Evolutionary conservation across 2,888 invertebrate genomes (phyloP).

Genomic region (Imbricaverruca yamaguchii): DNA sequence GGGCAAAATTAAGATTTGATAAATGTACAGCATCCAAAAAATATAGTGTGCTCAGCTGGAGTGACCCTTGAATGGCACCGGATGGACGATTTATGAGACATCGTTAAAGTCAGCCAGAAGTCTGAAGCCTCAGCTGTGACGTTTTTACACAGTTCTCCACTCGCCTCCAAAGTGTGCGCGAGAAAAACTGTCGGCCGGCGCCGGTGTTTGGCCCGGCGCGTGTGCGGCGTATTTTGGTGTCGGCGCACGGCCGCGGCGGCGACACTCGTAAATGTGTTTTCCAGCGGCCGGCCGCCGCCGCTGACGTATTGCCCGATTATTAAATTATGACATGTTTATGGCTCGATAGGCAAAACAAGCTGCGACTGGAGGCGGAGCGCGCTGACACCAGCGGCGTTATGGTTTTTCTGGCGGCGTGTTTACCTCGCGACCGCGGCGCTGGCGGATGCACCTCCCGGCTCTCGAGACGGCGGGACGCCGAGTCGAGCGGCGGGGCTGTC

Average conservation of each 20-base stretch:
- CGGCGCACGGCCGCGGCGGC: not conserved
- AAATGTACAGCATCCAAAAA: too few species aligned
- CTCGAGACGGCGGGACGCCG: not conserved
- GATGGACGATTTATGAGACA: too few species aligned
- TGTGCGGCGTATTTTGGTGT: not conserved
- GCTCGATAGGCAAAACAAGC: not conserved
- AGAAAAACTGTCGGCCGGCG: not conserved
- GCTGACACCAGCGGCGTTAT: not conserved
- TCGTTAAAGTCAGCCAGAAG: too few species aligned
- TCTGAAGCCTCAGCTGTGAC: not conserved
- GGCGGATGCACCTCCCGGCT: not conserved
- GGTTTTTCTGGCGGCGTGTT: not conserved
- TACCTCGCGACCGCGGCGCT: not conserved
- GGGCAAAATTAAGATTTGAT: too few species aligned
- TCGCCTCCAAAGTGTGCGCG: not conserved
- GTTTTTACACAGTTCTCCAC: not conserved
- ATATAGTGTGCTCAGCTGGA: too few species aligned
- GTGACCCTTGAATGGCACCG: too few species aligned
- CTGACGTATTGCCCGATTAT: conserved; percentile 7
- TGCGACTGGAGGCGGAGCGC: not conserved
- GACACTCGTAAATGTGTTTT: conserved; percentile 14
- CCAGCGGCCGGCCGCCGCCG: not conserved
- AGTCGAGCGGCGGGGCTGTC: not conserved
- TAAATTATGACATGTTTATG: conserved; percentile 14
- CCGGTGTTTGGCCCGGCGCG: not conserved